Evolutionary conservation across 2,888 invertebrate species (phyloP).

Genomic region (Diaphora mendica): DNA sequence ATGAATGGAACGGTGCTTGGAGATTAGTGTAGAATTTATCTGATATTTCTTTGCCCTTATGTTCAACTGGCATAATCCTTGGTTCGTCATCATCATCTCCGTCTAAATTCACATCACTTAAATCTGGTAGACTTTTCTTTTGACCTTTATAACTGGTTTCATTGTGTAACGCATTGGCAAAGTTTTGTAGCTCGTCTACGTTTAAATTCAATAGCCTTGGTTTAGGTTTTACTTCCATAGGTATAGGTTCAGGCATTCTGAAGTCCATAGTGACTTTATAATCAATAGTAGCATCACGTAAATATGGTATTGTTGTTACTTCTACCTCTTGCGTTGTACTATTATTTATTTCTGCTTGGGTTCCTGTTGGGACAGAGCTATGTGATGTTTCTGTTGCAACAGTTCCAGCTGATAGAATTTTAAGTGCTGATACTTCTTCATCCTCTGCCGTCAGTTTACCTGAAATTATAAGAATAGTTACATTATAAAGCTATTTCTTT

Average conservation of each 20-base stretch:
- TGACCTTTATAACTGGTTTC: slow-evolving; percentile 61
- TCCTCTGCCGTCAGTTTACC: slow-evolving; percentile 76
- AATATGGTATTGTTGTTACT: slow-evolving; percentile 45
- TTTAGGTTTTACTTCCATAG: slow-evolving; percentile 61
- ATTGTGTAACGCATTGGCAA: slow-evolving; percentile 78
- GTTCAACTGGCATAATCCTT: slow-evolving; percentile 50
- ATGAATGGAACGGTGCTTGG: slow-evolving; percentile 74
- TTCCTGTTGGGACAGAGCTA: neutral
- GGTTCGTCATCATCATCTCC: slow-evolving; percentile 84
- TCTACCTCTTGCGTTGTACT: slow-evolving; percentile 50
- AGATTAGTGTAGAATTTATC: slow-evolving; percentile 78
- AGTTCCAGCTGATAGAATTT: slow-evolving; percentile 29
- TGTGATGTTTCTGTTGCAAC: slow-evolving; percentile 23
- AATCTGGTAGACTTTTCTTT: slow-evolving; percentile 82
- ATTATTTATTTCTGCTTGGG: slow-evolving; percentile 31
- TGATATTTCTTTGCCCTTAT: slow-evolving; percentile 65
- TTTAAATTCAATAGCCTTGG: slow-evolving; percentile 74
- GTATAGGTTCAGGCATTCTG: slow-evolving; percentile 47
- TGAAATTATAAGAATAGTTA: slow-evolving; percentile 53
- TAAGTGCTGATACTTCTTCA: slow-evolving; percentile 55
- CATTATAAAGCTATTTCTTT: neutral
- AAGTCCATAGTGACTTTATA: slow-evolving; percentile 11
- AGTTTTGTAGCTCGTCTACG: slow-evolving; percentile 79
- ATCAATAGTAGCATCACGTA: slow-evolving; percentile 41
- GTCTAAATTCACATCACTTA: slow-evolving; percentile 93